These are phyloP conservation scores for Zaprionus ornatus DNA, from an alignment of 1,140 invertebrate species.

Conservation along the genomic window DNA sequence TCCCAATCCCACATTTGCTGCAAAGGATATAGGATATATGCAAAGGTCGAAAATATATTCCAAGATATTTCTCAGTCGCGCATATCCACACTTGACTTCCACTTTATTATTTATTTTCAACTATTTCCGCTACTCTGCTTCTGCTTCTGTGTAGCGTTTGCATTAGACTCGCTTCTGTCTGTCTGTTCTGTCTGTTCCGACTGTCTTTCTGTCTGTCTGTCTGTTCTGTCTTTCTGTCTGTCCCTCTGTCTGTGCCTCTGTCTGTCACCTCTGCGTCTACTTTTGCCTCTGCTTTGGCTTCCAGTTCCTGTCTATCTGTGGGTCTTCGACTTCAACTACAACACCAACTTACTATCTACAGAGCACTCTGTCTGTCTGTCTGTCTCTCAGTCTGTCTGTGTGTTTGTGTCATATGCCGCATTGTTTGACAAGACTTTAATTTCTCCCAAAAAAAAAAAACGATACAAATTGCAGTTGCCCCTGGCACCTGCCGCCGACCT, in stretches of 20 bases:
- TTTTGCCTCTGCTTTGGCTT: background rate
- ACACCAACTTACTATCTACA: constrained; percentile 29
- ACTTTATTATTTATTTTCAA: constrained; percentile 54
- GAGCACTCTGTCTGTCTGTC: background rate
- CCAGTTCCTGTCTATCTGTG: constrained; percentile 42
- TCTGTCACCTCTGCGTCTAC: constrained; percentile 29
- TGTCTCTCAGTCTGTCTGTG: background rate
- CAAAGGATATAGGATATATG: too few relatives aligned
- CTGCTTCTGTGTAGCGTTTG: constrained; percentile 48
- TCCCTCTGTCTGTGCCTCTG: background rate
- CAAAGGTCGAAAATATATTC: too few relatives aligned
- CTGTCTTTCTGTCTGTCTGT: constrained; percentile 40
- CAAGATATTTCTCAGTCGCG: constrained; percentile 9
- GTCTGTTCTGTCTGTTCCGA: background rate
- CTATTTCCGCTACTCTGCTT: constrained; percentile 51
- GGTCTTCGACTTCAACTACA: constrained; percentile 20
- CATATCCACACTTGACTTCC: background rate
- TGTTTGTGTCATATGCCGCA: constrained; percentile 67
- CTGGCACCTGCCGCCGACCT: background rate
- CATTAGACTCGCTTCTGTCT: constrained; percentile 61
- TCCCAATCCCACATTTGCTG: too few relatives aligned
- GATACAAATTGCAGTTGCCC: constrained; percentile 52
- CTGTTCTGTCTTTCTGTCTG: constrained; percentile 23
- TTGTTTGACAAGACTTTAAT: constrained; percentile 76
- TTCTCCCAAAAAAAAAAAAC: constrained; percentile 42